A percentile compares a stretch with the other conserved stretches of the same genome.
These are phyloP conservation scores for Apamea crenata DNA, from an alignment of 2,888 invertebrate species.

Conservation along the genomic window DNA sequence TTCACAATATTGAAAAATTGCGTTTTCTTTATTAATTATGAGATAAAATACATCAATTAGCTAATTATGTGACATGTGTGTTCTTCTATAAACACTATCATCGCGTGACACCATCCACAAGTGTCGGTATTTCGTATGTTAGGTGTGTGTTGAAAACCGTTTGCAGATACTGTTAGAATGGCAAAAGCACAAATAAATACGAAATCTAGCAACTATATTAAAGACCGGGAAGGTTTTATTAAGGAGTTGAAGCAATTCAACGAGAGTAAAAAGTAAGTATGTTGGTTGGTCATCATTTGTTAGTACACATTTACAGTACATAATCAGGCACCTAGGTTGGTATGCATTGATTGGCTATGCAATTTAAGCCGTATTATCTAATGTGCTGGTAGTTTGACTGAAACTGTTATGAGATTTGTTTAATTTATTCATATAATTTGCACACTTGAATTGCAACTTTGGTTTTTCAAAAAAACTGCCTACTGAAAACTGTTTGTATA, in stretches of 20 bases:
- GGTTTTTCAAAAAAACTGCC: neutral
- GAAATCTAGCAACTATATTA: slow-evolving; percentile 92
- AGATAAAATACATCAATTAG: slow-evolving; percentile 41
- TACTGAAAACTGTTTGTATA: slow-evolving; percentile 7
- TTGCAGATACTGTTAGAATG: slow-evolving; percentile 76
- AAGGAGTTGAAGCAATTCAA: slow-evolving; percentile 97
- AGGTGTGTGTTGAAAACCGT: slow-evolving; percentile 44
- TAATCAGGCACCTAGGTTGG: neutral
- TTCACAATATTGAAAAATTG: slow-evolving; percentile 40
- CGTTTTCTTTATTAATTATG: slow-evolving; percentile 58
- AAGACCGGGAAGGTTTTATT: slow-evolving; percentile 95
- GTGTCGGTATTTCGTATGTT: slow-evolving; percentile 26
- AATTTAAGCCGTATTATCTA: neutral
- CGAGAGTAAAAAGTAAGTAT: slow-evolving; percentile 96
- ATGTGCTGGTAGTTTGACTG: neutral
- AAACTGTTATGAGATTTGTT: neutral
- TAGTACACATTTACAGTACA: slow-evolving; percentile 8
- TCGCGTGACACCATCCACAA: slow-evolving; percentile 23
- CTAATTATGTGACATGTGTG: slow-evolving; percentile 54
- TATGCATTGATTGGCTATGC: neutral
- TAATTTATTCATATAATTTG: neutral
- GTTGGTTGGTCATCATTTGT: neutral
- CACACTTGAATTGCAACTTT: neutral
- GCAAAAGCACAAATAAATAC: slow-evolving; percentile 88
- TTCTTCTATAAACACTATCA: slow-evolving; percentile 19